These are phyloP conservation scores for Pecten maximus DNA, from an alignment of 2,888 invertebrate genomes.

Conservation along the genomic window DNA sequence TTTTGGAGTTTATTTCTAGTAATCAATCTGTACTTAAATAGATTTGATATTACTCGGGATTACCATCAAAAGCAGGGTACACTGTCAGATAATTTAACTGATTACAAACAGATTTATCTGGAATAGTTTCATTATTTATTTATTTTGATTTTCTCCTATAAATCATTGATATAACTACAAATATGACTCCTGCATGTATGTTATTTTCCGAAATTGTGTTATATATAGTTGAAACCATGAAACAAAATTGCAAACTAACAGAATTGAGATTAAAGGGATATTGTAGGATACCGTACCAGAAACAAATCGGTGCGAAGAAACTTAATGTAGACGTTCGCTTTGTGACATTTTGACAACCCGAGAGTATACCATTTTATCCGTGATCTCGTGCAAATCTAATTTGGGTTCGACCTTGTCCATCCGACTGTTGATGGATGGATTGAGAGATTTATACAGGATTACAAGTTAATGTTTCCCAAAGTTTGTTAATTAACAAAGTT, in stretches of 20 bases:
- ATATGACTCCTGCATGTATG: not conserved
- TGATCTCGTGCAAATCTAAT: not conserved
- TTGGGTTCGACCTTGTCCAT: not conserved
- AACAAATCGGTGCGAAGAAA: not conserved
- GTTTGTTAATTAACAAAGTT: not conserved
- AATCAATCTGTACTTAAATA: not conserved
- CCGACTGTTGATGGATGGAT: not conserved
- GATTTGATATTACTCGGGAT: not conserved
- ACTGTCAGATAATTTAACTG: no score
- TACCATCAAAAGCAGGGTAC: no score
- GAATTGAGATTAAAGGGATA: not conserved
- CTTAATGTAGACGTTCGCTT: not conserved
- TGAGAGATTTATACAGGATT: not conserved
- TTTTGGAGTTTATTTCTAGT: not conserved
- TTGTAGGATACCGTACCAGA: not conserved
- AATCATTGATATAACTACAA: not conserved
- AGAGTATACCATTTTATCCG: constrained; percentile 1
- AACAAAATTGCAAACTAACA: not conserved
- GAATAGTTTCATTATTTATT: not conserved
- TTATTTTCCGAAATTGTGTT: not conserved
- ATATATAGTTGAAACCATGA: not conserved
- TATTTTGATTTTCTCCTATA: not conserved
- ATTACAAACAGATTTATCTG: no score
- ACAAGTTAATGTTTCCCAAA: not conserved
- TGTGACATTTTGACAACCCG: not conserved